These are phyloP conservation scores for Lepus europaeus DNA, from an alignment of 2,113 vertebrate species.

Conservation along the genomic window DNA sequence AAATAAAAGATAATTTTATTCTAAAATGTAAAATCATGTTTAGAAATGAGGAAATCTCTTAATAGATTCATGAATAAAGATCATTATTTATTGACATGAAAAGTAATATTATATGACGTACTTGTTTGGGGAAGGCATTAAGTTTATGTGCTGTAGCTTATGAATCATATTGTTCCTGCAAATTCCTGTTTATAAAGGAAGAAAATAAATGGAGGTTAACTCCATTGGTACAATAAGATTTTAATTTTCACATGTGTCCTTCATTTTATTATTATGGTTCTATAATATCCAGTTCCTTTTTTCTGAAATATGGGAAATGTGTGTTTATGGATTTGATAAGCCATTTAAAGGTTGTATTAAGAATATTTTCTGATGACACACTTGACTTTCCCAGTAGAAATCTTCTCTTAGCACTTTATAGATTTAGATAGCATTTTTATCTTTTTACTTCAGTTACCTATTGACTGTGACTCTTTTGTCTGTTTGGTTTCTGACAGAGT, in stretches of 20 bases:
- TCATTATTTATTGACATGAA: conserved; percentile 36
- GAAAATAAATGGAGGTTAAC: background rate
- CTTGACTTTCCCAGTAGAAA: conserved; percentile 30
- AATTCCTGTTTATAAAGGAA: conserved; percentile 15
- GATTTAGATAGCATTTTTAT: conserved; percentile 64
- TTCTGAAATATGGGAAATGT: conserved; percentile 27
- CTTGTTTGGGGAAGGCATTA: conserved; percentile 31
- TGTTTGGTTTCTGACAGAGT: conserved; percentile 83
- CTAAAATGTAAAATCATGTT: conserved; percentile 31
- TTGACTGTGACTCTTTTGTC: conserved; percentile 74
- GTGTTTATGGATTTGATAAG: conserved; percentile 52
- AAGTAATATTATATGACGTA: conserved; percentile 42
- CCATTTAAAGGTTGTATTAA: conserved; percentile 53
- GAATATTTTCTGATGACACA: background rate
- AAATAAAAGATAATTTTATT: conserved; percentile 60
- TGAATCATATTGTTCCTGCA: conserved; percentile 7
- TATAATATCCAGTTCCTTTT: conserved; percentile 20
- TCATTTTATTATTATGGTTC: conserved; percentile 54
- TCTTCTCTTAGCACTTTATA: conserved; percentile 53
- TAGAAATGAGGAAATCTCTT: conserved; percentile 58
- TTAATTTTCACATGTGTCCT: conserved; percentile 43
- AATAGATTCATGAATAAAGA: conserved; percentile 51
- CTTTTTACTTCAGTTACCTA: conserved; percentile 50
- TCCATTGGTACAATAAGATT: background rate
- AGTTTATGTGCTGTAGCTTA: conserved; percentile 21